Evolutionary conservation across 2,113 vertebrate genomes (phyloP).

Genomic region (Pollimyrus isidori): DNA sequence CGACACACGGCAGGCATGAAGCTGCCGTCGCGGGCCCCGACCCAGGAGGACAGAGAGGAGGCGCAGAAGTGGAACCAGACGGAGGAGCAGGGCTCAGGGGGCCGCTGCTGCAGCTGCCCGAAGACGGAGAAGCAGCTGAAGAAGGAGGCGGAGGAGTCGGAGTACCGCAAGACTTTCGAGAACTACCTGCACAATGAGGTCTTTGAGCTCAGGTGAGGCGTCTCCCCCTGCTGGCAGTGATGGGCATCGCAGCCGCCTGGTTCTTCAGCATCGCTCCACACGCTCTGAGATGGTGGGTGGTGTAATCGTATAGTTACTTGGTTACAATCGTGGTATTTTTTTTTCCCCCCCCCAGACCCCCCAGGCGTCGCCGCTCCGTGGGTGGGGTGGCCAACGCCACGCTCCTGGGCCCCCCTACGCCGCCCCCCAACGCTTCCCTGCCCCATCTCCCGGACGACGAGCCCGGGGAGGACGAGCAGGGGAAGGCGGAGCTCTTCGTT

Average conservation of each 20-base stretch:
- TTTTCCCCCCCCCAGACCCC: constrained; percentile 53
- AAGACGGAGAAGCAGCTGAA: constrained; percentile 88
- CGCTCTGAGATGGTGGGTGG: neutral
- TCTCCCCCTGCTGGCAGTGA: neutral
- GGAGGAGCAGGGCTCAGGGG: constrained; percentile 56
- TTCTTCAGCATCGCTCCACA: neutral
- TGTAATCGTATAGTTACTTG: neutral
- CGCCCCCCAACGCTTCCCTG: constrained; percentile 32
- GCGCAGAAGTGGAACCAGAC: constrained; percentile 77
- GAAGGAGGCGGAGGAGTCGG: constrained; percentile 82
- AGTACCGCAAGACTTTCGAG: constrained; percentile 89
- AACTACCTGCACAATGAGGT: constrained; percentile 95
- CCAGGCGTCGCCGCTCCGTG: constrained; percentile 69
- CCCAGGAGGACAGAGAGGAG: constrained; percentile 72
- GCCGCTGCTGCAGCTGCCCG: constrained; percentile 79
- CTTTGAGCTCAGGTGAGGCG: constrained; percentile 77
- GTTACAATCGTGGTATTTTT: neutral
- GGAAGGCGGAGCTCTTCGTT: constrained; percentile 64
- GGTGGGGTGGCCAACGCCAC: constrained; percentile 66
- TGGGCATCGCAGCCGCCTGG: neutral
- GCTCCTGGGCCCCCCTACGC: constrained; percentile 38
- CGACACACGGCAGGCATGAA: constrained; percentile 70
- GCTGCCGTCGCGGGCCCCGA: constrained; percentile 76
- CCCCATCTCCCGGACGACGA: constrained; percentile 51
- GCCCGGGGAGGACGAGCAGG: constrained; percentile 56